Evolutionary conservation across 1,140 invertebrate genomes (phyloP).

Genomic region (Drosophila carrolli): DNA sequence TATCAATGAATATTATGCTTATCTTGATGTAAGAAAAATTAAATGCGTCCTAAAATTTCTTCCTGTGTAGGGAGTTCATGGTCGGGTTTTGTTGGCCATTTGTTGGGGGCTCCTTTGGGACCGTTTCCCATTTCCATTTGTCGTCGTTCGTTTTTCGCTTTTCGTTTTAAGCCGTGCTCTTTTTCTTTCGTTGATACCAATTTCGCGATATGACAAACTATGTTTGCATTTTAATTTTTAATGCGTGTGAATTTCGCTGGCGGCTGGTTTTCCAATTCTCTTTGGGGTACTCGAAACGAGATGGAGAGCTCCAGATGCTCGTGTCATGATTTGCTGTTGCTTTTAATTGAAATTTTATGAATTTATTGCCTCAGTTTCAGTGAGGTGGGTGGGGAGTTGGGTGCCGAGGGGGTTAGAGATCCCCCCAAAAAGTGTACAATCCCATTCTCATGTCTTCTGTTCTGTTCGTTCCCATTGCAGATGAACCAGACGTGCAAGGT

Average conservation of each 20-base stretch:
- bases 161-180: conserved; percentile 17
- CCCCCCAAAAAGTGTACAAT: not conserved
- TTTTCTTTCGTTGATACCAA: conserved; percentile 69
- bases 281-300: conserved; percentile 9
- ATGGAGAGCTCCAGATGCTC: conserved; percentile 65
- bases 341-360: conserved; percentile 84
- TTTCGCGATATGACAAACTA: conserved; percentile 82
- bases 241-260: conserved; percentile 84
- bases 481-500: conserved; percentile 94
- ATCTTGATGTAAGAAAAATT: no score
- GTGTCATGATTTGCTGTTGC: conserved; percentile 83
- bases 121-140: conserved; percentile 72
- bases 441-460: conserved; percentile 56
- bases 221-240: conserved; percentile 84
- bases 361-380: conserved; percentile 75
- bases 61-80: conserved; percentile 30
- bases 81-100: conserved; percentile 25
- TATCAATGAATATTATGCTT: not conserved
- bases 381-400: conserved; percentile 3
- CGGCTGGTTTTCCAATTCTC: conserved; percentile 41
- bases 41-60: not conserved
- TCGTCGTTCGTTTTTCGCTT: conserved; percentile 45
- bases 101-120: conserved; percentile 33
- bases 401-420: not conserved
- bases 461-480: conserved; percentile 84